Base-by-base conservation (phyloP, 2,797 vertebrate genomes). In the Varecia variegata region DNA sequence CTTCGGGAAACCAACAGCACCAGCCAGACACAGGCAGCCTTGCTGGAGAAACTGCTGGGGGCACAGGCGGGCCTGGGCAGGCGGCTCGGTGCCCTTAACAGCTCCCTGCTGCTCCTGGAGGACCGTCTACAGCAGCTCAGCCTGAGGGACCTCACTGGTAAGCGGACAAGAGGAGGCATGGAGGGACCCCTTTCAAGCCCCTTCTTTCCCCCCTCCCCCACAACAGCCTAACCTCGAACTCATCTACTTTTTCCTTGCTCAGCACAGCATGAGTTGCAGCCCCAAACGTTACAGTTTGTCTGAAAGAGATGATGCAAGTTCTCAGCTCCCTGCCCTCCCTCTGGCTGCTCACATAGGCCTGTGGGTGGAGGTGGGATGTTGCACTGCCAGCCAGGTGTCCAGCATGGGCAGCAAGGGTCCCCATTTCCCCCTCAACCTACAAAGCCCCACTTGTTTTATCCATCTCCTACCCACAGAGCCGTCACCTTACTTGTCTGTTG, bases 1-100 rank as follows among this genome's bases (percentile, higher is more conserved):
- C 98, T 99, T n/a, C 98, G 98, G 76, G 99, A 99, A 50, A 98
- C 99, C 93, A 99, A 99, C 74, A 97, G 98, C 98, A 99, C 99
- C 0, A 97, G 99, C 32, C 97, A 96, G 32, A 97, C 96, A 7
- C 99, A 99, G 0, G 98, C 98, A 2, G 98, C 98, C 18, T 88
- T 98, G 80, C 98, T 99, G 67, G 97, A 99, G 76, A 98, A 98
- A 94, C 98, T 99, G 93, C 98, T 99, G 67, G 98, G 97, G 9
- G 98, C 98, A 35, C 99, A 99, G 97, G 98, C 99, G 32, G 98
- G 98, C 94, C 95, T 99, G 94, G 98, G 99, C 88, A 98, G 96
- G 25, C 96, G 98, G 81, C 98, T 99, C 0, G 97, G 98, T 15
- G 96, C 96, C 71, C 98, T 99, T 84, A 99, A 99, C 97, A 98